Base-by-base conservation (phyloP, 2,888 invertebrate species). In the Lacanobia oleracea region DNA sequence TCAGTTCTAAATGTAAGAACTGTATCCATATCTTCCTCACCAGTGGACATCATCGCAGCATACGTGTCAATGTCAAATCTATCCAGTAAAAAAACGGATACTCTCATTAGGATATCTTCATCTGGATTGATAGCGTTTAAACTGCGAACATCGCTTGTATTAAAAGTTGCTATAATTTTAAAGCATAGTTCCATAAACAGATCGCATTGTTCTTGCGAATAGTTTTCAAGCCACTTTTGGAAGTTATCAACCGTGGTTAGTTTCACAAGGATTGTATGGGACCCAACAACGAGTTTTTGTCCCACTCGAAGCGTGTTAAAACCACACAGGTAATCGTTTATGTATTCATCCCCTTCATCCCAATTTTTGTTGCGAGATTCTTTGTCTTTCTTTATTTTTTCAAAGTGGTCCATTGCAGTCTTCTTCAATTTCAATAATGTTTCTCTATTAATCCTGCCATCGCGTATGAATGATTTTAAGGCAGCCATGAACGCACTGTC, bases 61-160 rank as follows among this genome's bases (percentile, higher is more conserved):
- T 74, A 64, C 14, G 65, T 74, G 2, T 43, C 60, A 61, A 50
- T 14, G 2, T 80, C 69, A 23, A 69, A 77, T 40, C 64, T 65
- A 12, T 64, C 69, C 18, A 72, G 51, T 33, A 82, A 8, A n/a
- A 67, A 80, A 10, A 59, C 4, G 10, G 79, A 70, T 5, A 81
- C 72, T 21, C 71, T 74, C 67, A 79, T 61, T 23, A 83, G 51
- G 27, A 83, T 40, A 70, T 83, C 83, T 72, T 76, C 83, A 60
- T 83, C 83, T 14, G 79, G 84, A 70, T 83, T 83, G 8, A 83
- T 60, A 23, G 59, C 61, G 48, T 37, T 67, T 50, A 81, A 56
- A 40, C 48, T 40, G 9, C 10, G 5, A 27, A 82, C 51, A 5
- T 82, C 79, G 1, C 9, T 1, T 21, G n/a, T 56, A 37, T 45